Percentiles rank a stretch among this genome's conserved stretches.
These are phyloP conservation scores for Montipora sp. DNA, from an alignment of 64 coral and sea anemone species.

Conservation along the genomic window DNA sequence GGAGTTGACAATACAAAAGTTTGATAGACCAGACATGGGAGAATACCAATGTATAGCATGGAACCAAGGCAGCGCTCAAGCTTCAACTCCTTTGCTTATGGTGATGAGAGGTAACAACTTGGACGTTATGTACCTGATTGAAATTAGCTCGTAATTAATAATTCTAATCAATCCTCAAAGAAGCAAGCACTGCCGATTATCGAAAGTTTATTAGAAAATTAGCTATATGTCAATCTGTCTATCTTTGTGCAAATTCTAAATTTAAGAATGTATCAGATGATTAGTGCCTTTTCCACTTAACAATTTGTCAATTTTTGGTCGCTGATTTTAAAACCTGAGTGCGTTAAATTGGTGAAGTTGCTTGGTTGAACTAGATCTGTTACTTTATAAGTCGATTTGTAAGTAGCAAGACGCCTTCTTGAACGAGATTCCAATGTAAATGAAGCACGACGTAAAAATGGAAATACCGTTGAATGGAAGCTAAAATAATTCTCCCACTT, in stretches of 20 bases:
- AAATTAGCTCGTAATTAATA: no score
- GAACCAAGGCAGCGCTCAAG: slow-evolving; percentile 25
- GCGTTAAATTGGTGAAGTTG: background rate
- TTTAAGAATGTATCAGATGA: background rate
- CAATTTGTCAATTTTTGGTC: background rate
- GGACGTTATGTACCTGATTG: no score
- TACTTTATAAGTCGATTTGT: no score
- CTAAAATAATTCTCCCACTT: no score
- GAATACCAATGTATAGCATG: slow-evolving; percentile 49
- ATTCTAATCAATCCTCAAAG: no score
- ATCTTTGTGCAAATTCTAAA: background rate
- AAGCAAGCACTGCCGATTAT: no score
- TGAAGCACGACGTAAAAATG: no score
- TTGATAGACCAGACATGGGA: slow-evolving; percentile 38
- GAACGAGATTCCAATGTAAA: no score
- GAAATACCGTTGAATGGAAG: no score
- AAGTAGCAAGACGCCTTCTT: no score
- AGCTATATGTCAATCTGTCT: background rate
- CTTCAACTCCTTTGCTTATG: background rate
- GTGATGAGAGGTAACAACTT: slow-evolving; percentile 17
- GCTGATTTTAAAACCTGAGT: background rate
- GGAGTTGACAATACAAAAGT: background rate
- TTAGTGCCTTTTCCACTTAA: background rate
- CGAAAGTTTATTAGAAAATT: no score
- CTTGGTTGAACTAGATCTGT: no score